phyloP scores from a whole-genome alignment of 2,797 vertebrate species.

The Tauraco hartlaubi region DNA sequence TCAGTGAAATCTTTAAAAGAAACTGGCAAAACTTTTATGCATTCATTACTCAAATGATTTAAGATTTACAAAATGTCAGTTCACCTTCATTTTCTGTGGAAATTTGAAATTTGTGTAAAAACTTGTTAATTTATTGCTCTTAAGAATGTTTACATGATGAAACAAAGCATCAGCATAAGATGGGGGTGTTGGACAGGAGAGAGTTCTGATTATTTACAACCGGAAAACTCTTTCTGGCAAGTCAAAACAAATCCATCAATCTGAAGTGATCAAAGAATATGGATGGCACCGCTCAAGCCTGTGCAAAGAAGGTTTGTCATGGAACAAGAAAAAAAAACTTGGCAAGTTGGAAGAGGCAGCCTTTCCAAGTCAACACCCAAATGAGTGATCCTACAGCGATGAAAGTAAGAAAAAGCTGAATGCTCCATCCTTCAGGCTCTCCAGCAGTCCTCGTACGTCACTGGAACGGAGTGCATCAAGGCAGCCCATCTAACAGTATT shows the following conservation, averaged over 20 bases:
- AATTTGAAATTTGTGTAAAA: neutral
- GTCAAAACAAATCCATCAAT: neutral
- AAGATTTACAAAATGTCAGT: neutral
- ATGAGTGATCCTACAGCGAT: neutral
- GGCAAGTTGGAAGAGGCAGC: neutral
- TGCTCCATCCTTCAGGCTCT: neutral
- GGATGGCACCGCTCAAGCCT: neutral
- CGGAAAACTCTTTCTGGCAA: neutral
- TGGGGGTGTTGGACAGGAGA: neutral
- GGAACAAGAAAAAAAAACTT: neutral
- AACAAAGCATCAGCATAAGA: neutral
- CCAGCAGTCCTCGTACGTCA: neutral
- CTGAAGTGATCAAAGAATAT: neutral
- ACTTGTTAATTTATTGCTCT: neutral
- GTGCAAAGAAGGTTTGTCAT: neutral
- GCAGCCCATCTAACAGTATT: neutral
- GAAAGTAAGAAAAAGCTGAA: neutral
- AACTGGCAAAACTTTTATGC: neutral
- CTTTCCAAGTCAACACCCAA: neutral
- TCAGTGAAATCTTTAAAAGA: neutral
- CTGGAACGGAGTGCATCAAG: neutral
- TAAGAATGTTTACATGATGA: neutral
- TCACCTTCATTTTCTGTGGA: neutral
- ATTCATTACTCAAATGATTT: neutral
- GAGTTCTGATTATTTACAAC: neutral